These are phyloP conservation scores for Guaruba guarouba DNA, from an alignment of 2,113 vertebrate genomes.

Conservation along the genomic window DNA sequence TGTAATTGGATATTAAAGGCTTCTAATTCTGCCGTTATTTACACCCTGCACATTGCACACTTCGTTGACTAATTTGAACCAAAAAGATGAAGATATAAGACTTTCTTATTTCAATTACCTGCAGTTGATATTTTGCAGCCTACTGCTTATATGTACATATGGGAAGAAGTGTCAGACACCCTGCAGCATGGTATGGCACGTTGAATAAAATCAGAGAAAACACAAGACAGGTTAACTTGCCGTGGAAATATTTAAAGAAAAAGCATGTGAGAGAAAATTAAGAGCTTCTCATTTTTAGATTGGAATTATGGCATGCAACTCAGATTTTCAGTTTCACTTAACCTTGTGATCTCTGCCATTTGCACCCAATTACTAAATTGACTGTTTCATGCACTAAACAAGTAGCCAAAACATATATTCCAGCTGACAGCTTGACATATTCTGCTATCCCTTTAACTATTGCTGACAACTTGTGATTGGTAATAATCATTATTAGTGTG, in stretches of 20 bases:
- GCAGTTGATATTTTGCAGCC: not conserved
- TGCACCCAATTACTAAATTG: not conserved
- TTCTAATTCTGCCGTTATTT: constrained; percentile 43
- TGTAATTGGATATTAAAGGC: constrained; percentile 58
- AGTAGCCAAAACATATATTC: not conserved
- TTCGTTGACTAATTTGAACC: constrained; percentile 29
- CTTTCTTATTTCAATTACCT: constrained; percentile 31
- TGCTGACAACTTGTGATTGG: not conserved
- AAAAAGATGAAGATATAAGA: not conserved
- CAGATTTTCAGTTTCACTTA: not conserved
- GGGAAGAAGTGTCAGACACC: not conserved
- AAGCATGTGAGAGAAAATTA: not conserved
- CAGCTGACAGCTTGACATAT: not conserved
- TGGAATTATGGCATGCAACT: not conserved
- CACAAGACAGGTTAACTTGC: not conserved
- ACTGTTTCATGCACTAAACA: not conserved
- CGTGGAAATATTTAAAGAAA: not conserved
- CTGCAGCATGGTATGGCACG: not conserved
- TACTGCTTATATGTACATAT: not conserved
- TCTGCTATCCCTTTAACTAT: not conserved
- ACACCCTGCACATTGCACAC: not conserved
- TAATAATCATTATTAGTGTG: not conserved
- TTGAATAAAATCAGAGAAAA: constrained; percentile 21
- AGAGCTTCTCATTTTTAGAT: not conserved
- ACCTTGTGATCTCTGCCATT: not conserved